Base-by-base conservation (phyloP, 1,140 invertebrate species). In the Pseudomyrmex flavicornis region DNA sequence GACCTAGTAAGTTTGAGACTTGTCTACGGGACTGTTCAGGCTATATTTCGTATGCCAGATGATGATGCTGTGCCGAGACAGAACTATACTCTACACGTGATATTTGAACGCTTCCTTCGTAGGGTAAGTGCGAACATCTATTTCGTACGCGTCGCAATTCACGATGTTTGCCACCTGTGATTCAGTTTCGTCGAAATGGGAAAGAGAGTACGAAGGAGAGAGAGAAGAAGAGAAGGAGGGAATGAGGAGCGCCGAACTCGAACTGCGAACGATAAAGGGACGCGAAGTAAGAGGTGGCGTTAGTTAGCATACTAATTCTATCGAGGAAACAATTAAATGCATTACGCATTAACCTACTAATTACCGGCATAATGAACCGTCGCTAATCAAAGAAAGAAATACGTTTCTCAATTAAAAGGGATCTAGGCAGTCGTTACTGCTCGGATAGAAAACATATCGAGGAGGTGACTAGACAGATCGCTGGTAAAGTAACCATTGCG, bases 261-360 rank as follows among this genome's bases (percentile, higher is more conserved):
- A 87, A 83, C 61, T 88, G 9, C 22, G 22, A 85, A 82, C 74
- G 83, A 62, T 52, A 52, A 80, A 76, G 68, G 26, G 63, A 35
- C 65, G 77, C 70, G 83, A 83, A 72, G 66, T 68, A 75, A 84
- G 26, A 72, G 80, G 62, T 54, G 63, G 76, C 69, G 85, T 88
- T 88, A 90, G 88, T 91, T 91, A 90, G 89, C 88, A 91, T 91
- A 87, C 90, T 91, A 91, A 91, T 91, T 87, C 83, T 83, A 22
- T 65, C 82, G 88, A 80, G 90, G 88, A 90, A 91, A 91, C 90
- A 91, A 90, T 91, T 91, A 90, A 91, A 91, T 90, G 90, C 89
- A 91, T 91, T 91, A 91, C 85, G 85, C 90, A 7, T 35, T 35
- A 91, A 90, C 87, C 90, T 91, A 85, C 89, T 91, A 91, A 91